Evolutionary conservation across 2,113 vertebrate species (phyloP).

Genomic region (Argyrosomus japonicus): DNA sequence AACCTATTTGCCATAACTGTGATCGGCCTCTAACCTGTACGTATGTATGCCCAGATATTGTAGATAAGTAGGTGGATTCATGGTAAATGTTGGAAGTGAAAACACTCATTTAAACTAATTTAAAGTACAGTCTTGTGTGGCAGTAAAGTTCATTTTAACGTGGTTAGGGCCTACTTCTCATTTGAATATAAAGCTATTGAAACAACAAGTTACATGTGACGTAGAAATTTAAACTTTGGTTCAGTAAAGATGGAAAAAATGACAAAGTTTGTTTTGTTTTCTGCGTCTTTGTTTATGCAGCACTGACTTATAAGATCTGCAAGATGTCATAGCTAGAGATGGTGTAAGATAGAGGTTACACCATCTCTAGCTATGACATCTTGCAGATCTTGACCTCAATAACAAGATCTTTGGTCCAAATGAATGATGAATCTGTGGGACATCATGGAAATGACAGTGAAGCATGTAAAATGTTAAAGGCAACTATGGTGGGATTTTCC

Average conservation of each 20-base stretch:
- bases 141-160: no score
- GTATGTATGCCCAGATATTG: not conserved
- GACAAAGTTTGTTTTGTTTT: not conserved
- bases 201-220: not conserved
- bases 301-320: slow-evolving; percentile 34
- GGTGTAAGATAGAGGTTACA: slow-evolving; percentile 22
- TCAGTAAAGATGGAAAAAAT: no score
- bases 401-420: slow-evolving; percentile 27
- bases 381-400: slow-evolving; percentile 45
- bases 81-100: not conserved
- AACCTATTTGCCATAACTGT: no score
- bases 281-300: not conserved
- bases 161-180: not conserved
- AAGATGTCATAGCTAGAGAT: slow-evolving; percentile 28
- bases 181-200: not conserved
- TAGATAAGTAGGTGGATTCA: not conserved
- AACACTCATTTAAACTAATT: no score
- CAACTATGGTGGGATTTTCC: slow-evolving; percentile 44
- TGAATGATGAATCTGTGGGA: slow-evolving; percentile 4
- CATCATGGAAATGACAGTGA: slow-evolving; percentile 57
- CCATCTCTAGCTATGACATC: slow-evolving; percentile 19
- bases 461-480: slow-evolving; percentile 2
- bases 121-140: no score
- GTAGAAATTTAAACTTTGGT: not conserved
- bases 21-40: not conserved